Evolutionary conservation across 2,113 vertebrate species (phyloP), one percentile per base, ranked within the genome.

Genomic region (Anarrhichthys ocellatus): DNA sequence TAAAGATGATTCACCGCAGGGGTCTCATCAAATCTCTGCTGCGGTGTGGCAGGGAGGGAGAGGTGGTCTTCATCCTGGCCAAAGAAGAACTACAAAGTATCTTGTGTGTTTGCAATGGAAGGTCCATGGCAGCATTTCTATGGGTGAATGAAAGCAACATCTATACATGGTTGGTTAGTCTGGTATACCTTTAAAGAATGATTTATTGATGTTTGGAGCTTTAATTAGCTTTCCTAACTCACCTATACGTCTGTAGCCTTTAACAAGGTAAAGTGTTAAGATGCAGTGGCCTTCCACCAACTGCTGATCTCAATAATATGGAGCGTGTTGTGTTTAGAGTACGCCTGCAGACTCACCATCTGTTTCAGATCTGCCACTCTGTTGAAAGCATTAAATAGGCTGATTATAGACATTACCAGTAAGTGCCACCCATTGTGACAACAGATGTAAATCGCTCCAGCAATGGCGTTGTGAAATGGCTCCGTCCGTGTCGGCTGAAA

Each of bases 1-100:
- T 83, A 83, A 96, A 95, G 94, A 94, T 94, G 93, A 95, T 93
- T 95, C 95, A 95, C 77, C 18, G 24, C 67, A 32, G 77, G 78
- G 72, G 58, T 86, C 65, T 82, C 81, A 90, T 81, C 73, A 81
- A 76, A 83, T 84, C 85, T 96, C 93, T 93, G 94, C 91, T 94
- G 94, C 91, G 92, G 93, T 93, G 90, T 94, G 94, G 93, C 2
- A 17, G 32, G 24, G n/a, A 38, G 34, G 46, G 46, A 6, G 61
- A 1, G 29, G 36, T 5, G 42, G 78, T 44, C 42, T 72, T 62
- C 66, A 76, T 66, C 14, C 62, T 46, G 44, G 62, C 50, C 29
- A 63, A 76, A 83, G 32, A 71, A 48, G 59, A 87, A 62, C 38
- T 22, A 48, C 63, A 73, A 77, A 74, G 42, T 52, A 17, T 32